These are phyloP conservation scores for Pituophis catenifer DNA, from an alignment of 2,113 vertebrate genomes.

Conservation along the genomic window DNA sequence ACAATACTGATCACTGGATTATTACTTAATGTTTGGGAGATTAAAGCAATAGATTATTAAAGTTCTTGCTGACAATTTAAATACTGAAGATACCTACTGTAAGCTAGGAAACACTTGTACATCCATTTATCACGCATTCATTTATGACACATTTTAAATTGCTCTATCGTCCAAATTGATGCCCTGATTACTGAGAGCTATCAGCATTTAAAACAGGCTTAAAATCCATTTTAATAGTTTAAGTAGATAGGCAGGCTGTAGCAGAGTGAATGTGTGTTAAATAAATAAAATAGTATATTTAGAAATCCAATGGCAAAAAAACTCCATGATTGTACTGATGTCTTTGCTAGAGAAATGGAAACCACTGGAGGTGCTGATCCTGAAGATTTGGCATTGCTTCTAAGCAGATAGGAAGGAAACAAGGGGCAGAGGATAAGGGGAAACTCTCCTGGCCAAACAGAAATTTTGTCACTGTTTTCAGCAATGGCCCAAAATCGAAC, in stretches of 20 bases:
- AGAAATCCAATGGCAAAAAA: background rate
- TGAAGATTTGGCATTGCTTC: background rate
- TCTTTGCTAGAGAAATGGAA: background rate
- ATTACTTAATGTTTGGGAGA: background rate
- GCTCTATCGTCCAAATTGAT: background rate
- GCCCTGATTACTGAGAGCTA: background rate
- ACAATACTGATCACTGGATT: conserved; percentile 1
- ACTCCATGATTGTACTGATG: background rate
- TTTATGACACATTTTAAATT: background rate
- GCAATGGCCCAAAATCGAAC: background rate
- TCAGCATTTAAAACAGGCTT: background rate
- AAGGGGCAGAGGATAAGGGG: background rate
- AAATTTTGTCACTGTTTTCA: background rate
- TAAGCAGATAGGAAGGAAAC: background rate
- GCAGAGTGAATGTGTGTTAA: background rate
- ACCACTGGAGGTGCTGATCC: background rate
- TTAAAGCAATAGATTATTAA: background rate
- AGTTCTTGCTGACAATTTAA: background rate
- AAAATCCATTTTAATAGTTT: background rate
- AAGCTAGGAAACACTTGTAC: background rate
- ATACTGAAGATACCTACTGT: background rate
- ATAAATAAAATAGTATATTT: background rate
- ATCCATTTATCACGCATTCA: background rate
- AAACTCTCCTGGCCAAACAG: background rate
- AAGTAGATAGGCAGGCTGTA: background rate